Conservation (phyloP, 2,888 invertebrate genomes). For the Sinhomidia bicolor region DNA sequence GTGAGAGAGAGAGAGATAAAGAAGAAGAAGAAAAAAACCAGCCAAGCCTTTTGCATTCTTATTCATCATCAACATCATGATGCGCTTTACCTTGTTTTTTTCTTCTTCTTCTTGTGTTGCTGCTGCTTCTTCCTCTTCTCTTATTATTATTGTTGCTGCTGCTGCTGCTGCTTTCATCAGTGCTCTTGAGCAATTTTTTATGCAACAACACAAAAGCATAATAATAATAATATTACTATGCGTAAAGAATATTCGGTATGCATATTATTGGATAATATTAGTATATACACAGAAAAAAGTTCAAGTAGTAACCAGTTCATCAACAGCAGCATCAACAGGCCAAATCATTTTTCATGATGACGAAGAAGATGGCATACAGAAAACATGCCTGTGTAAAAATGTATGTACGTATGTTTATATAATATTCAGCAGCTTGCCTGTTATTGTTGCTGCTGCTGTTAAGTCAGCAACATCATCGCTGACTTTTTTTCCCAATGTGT, state of each 20-base stretch:
- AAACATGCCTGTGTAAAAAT: slow-evolving; percentile 10
- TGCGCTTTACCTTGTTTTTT: slow-evolving; percentile 12
- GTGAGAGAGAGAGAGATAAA: no score
- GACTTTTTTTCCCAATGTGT: neutral
- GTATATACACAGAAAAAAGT: slow-evolving; percentile 12
- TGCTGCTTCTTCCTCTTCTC: no score
- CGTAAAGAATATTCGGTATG: slow-evolving; percentile 11
- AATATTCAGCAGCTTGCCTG: no score
- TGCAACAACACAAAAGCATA: slow-evolving; percentile 2
- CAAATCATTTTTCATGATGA: slow-evolving; percentile 35
- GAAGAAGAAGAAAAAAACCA: slow-evolving; percentile 24
- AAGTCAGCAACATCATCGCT: neutral
- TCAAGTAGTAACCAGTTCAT: slow-evolving; percentile 64
- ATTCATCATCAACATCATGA: no score
- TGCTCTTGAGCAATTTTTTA: neutral
- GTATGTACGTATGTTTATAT: no score
- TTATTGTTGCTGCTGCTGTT: neutral
- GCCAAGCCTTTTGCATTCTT: slow-evolving; percentile 56
- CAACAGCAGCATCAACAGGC: slow-evolving; percentile 20
- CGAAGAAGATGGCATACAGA: no score
- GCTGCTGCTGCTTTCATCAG: neutral
- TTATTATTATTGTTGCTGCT: neutral
- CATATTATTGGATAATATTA: slow-evolving; percentile 4
- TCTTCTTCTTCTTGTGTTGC: slow-evolving; percentile 4
- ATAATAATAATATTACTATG: neutral